These are phyloP conservation scores for Drosophila merina DNA, from an alignment of 2,888 invertebrate genomes.

Conservation along the genomic window DNA sequence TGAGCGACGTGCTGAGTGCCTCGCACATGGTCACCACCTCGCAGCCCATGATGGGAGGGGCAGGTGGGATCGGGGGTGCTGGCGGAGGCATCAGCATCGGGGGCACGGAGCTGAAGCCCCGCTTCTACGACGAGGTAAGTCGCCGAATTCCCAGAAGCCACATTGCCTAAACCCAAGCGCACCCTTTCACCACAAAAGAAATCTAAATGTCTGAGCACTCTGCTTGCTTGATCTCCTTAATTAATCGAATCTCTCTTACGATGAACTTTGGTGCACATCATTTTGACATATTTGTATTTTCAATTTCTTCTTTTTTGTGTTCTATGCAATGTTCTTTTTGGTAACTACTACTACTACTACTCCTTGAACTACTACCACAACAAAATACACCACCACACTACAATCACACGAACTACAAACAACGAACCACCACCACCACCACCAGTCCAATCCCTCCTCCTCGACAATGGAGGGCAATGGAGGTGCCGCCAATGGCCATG, in stretches of 20 bases:
- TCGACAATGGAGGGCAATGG: constrained; percentile 82
- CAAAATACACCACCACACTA: constrained; percentile 35
- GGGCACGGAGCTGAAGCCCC: constrained; percentile 85
- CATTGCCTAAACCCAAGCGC: constrained; percentile 48
- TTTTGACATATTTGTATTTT: constrained; percentile 69
- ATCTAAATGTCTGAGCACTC: constrained; percentile 76
- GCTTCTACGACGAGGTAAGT: constrained; percentile 83
- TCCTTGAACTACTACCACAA: constrained; percentile 39
- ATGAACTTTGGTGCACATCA: constrained; percentile 70
- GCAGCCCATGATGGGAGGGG: constrained; percentile 63
- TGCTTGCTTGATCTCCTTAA: constrained; percentile 68
- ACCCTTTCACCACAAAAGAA: constrained; percentile 37
- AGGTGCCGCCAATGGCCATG: constrained; percentile 64
- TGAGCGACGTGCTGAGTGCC: constrained; percentile 82
- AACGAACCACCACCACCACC: background rate
- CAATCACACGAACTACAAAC: constrained; percentile 39
- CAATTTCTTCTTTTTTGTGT: constrained; percentile 59
- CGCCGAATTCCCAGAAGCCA: background rate
- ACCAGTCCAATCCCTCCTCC: constrained; percentile 82
- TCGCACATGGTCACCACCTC: constrained; percentile 77
- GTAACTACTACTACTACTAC: constrained; percentile 56
- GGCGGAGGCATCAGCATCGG: constrained; percentile 81
- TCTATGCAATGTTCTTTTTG: constrained; percentile 70
- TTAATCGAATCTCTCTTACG: constrained; percentile 46
- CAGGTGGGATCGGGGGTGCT: constrained; percentile 82